phyloP scores from a whole-genome alignment of 1,140 invertebrate genomes.

The Dinoponera quadriceps region DNA sequence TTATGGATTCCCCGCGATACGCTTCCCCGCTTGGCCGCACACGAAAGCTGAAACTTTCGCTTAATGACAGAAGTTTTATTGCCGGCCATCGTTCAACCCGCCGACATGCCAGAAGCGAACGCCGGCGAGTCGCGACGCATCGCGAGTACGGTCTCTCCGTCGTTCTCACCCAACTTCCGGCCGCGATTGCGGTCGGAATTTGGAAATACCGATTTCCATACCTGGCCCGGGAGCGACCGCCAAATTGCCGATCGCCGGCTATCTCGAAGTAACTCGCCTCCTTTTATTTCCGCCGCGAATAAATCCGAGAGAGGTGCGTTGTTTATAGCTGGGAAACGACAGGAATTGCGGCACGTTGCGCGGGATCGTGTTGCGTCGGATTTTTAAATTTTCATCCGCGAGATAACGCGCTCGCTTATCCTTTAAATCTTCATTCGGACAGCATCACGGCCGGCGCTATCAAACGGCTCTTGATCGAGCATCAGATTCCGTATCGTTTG shows the following conservation, averaged over 20 bases:
- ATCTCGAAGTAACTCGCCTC: background rate
- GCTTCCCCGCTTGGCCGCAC: conserved; percentile 36
- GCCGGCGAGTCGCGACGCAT: conserved; percentile 11
- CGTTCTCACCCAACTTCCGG: conserved; percentile 39
- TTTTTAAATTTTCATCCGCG: background rate
- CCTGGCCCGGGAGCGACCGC: background rate
- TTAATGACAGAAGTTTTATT: conserved; percentile 76
- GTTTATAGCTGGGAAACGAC: background rate
- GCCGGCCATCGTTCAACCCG: conserved; percentile 72
- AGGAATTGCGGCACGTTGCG: too few species aligned
- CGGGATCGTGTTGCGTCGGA: too few species aligned
- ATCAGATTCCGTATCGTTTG: background rate
- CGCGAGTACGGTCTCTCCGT: conserved; percentile 26
- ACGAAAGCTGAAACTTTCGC: conserved; percentile 69
- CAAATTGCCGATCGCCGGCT: background rate
- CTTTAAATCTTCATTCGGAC: background rate
- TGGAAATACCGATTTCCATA: background rate
- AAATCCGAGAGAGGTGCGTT: background rate
- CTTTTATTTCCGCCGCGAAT: background rate
- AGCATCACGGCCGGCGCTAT: background rate
- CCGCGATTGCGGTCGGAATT: conserved; percentile 25
- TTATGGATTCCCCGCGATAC: conserved; percentile 71
- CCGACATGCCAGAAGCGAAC: conserved; percentile 55
- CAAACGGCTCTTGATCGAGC: background rate
- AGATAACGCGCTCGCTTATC: background rate